Evolutionary conservation across 2,797 vertebrate species (phyloP).

Genomic region (Mormyrus proboscirostris): DNA sequence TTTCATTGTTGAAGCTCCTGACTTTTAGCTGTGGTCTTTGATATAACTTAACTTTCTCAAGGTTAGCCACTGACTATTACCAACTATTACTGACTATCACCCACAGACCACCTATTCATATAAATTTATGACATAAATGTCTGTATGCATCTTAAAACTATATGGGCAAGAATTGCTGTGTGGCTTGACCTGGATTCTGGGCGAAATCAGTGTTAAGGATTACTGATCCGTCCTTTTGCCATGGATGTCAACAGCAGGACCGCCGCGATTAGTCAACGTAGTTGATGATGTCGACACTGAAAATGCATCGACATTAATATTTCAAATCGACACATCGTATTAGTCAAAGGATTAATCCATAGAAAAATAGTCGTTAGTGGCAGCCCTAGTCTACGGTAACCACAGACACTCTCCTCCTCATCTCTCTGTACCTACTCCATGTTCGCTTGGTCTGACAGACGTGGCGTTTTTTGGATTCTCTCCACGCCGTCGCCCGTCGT

Average conservation of each 20-base stretch:
- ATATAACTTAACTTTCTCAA: neutral
- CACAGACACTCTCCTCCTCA: neutral
- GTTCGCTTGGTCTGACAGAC: neutral
- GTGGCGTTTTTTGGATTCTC: neutral
- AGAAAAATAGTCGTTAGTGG: neutral
- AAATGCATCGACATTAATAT: neutral
- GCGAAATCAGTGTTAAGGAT: neutral
- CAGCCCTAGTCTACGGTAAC: neutral
- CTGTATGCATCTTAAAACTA: neutral
- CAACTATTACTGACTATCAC: neutral
- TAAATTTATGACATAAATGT: neutral
- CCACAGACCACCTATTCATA: neutral
- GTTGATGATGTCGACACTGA: neutral
- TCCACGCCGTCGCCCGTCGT: neutral
- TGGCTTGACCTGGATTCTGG: neutral
- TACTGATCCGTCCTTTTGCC: neutral
- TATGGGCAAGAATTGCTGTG: neutral
- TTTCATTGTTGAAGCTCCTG: neutral
- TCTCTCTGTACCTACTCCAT: neutral
- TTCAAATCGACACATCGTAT: neutral
- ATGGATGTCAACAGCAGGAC: neutral
- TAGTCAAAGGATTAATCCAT: neutral
- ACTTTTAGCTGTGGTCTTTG: neutral
- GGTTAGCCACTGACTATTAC: neutral
- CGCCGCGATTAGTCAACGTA: neutral